Evolutionary conservation across 2,888 invertebrate species (phyloP), one percentile per base, ranked within the genome.

Genomic region (Aleiodes leptofemur): DNA sequence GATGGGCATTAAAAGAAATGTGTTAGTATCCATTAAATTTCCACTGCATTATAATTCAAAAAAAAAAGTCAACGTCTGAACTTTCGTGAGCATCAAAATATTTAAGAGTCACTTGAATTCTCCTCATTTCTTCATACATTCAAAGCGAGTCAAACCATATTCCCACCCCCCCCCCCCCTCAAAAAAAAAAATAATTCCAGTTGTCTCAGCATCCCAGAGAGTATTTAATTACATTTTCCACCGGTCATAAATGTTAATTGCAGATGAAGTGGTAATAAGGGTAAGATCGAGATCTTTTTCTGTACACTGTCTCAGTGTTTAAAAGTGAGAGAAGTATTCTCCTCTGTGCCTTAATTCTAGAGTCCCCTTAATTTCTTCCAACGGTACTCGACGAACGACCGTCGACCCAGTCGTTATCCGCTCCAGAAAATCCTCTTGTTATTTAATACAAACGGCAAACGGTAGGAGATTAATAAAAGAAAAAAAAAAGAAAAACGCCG

Each of bases 151-250:
- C 1, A 34, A 34, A 34, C 9, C 43, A 9, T 43, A 43, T 43
- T 43, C 59, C 38, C 57, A n/a, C 43, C 8, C 9, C 43, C 14
- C 9, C 43, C 14, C 43, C 23, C 43, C 9, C 61, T 14, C 38
- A 38, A 38, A 38, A 38, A 23, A 23, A 23, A 43, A 43, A 77
- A 77, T 57, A 16, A 59, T 55, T 61, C 56, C 59, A 59, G 61
- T 61, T 56, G 69, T 78, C 77, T 73, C 74, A 72, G 71, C 73
- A 61, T 61, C 80, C 80, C 79, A 73, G 74, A 80, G 88, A 88
- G 89, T 89, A 89, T 89, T 89, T 89, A 89, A 89, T 89, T 89
- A 89, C 88, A 88, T 89, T 89, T 89, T 88, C 87, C 86, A 86
- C 80, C 82, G 83, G 86, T 86, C 86, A 89, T 89, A 89, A 89